Evolutionary conservation across 2,113 vertebrate genomes (phyloP).

Genomic region (Microtus ochrogaster): DNA sequence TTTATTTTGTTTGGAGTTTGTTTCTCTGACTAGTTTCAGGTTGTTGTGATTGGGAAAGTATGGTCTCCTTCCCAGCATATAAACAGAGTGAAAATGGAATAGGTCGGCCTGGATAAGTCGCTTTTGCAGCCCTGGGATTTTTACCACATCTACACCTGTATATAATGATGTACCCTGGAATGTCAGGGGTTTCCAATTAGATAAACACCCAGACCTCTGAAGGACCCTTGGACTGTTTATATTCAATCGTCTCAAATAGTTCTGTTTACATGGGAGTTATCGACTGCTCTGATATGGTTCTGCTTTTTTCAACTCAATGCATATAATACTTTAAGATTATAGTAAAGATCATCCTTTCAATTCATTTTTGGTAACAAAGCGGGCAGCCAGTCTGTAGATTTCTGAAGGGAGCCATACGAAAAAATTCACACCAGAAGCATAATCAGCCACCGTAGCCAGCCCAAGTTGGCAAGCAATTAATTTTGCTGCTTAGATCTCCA

Average conservation of each 20-base stretch:
- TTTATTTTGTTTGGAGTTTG: not conserved
- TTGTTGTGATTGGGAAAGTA: not conserved
- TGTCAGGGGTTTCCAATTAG: not conserved
- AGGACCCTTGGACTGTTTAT: not conserved
- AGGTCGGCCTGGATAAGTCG: not conserved
- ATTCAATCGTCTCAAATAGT: not conserved
- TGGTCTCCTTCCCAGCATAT: not conserved
- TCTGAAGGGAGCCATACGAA: constrained; percentile 36
- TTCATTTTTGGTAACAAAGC: constrained; percentile 18
- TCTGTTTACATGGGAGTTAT: not conserved
- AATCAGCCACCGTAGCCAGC: constrained; percentile 70
- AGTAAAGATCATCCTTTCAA: constrained; percentile 27
- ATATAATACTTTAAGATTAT: not conserved
- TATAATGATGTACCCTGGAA: not conserved
- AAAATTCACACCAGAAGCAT: constrained; percentile 23
- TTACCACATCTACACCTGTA: not conserved
- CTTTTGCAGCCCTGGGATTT: not conserved
- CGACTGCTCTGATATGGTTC: not conserved
- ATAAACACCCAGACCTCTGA: not conserved
- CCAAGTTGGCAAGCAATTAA: constrained; percentile 75
- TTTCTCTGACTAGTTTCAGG: not conserved
- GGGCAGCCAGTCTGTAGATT: not conserved
- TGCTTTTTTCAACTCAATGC: not conserved
- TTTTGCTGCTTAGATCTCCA: constrained; percentile 65
- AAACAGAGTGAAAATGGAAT: not conserved